These are phyloP conservation scores for Eupsittula cactorum DNA, from an alignment of 2,113 vertebrate genomes.

Conservation along the genomic window DNA sequence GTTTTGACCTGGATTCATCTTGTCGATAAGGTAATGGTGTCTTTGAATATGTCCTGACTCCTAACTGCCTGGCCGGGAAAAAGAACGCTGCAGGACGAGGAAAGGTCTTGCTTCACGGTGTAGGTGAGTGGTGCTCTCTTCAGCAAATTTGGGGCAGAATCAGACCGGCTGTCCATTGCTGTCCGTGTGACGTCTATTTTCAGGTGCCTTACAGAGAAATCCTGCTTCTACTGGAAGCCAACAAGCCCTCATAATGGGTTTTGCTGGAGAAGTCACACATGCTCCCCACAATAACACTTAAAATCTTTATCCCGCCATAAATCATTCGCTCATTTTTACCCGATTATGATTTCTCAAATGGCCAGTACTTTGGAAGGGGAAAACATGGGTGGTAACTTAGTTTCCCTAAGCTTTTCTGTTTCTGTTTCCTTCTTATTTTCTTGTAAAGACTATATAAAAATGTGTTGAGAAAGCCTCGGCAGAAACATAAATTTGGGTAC, in stretches of 20 bases:
- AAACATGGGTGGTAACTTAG: neutral
- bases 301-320: slow-evolving; percentile 24
- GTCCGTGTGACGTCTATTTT: neutral
- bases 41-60: slow-evolving; percentile 26
- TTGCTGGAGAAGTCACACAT: neutral
- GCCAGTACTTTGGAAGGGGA: slow-evolving; percentile 36
- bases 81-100: neutral
- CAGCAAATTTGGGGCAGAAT: neutral
- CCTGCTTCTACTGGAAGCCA: neutral
- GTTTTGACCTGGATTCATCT: slow-evolving; percentile 15
- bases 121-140: slow-evolving; percentile 49
- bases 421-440: neutral
- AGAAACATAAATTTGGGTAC: neutral
- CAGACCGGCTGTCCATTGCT: neutral
- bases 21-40: slow-evolving; percentile 16
- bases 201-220: slow-evolving; percentile 18
- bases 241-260: slow-evolving; percentile 34
- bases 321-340: slow-evolving; percentile 43
- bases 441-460: neutral
- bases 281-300: slow-evolving; percentile 58
- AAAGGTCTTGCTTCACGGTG: slow-evolving; percentile 18
- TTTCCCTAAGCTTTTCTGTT: slow-evolving; percentile 8
- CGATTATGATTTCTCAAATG: slow-evolving; percentile 58
- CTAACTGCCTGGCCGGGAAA: neutral
- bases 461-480: neutral